Base-by-base conservation (phyloP, 2,888 invertebrate genomes). In the Neoascia interrupta region DNA sequence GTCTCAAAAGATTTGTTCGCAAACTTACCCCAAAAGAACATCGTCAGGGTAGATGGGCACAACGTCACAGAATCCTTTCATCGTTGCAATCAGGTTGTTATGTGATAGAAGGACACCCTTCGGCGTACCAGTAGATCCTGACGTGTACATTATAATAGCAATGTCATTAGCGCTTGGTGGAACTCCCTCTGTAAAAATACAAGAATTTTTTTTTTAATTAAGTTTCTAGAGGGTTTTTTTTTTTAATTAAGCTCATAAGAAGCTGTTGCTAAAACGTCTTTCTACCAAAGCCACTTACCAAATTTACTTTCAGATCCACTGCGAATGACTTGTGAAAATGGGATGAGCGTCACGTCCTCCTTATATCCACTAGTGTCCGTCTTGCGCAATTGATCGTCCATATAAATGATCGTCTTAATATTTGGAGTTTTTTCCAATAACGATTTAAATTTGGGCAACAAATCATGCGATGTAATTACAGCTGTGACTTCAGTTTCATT, bases 81-180 rank as follows among this genome's bases (percentile, higher is more conserved):
- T 91, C 18, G 96, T 95, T 31, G 93, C 91, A 82, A 96, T 91
- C 86, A 96, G 92, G 89, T 96, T 96, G 85, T 92, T 92, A 88
- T 96, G 96, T 2, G 95, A 92, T 26, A 96, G 90, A 15, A 95
- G 86, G 10, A 96, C 95, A 84, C 97, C 98, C 90, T 98, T 98
- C 0, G 98, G 98, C 72, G 94, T 92, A 56, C 98, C 98, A 2
- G 99, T 99, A 0, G 98, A 98, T 4, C 99, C 99, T 83, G 97
- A 97, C 1, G 99, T 99, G 91, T 99, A 99, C 99, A 99, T 99
- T 37, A 99, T 94, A 84, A 99, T 96, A 49, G 99, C 99, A 3
- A 94, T 93, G 88, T 99, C 98, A 10, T 92, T 90, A 4, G 93
- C 89, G 4, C 89, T 88, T 1, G 97, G 96, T 4, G 92, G 91